These are phyloP conservation scores for Drosophila kuntzei DNA, from an alignment of 2,888 invertebrate genomes.

Conservation along the genomic window DNA sequence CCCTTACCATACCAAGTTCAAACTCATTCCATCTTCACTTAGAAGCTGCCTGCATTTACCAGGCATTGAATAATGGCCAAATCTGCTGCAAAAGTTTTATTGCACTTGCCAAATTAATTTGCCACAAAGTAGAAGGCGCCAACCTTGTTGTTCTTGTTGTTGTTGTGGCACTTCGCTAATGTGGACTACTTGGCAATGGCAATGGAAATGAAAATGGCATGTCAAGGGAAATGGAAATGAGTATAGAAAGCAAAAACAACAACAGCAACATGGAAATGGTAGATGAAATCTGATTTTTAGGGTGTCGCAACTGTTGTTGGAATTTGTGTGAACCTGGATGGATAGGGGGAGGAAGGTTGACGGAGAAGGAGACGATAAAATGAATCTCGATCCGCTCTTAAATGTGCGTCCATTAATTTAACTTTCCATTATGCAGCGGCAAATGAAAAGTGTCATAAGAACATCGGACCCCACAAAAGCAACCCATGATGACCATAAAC, in stretches of 20 bases:
- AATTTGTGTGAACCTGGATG: neutral
- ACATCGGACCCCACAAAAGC: constrained; percentile 25
- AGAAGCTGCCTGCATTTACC: constrained; percentile 49
- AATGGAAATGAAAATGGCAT: constrained; percentile 42
- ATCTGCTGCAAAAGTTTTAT: constrained; percentile 78
- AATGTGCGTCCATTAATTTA: constrained; percentile 78
- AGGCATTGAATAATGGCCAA: constrained; percentile 72
- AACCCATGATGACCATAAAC: constrained; percentile 57
- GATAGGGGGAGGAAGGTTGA: neutral
- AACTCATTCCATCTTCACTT: neutral
- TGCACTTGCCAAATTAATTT: constrained; percentile 79
- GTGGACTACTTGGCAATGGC: constrained; percentile 55
- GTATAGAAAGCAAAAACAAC: constrained; percentile 30
- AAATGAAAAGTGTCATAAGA: constrained; percentile 76
- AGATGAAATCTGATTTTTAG: constrained; percentile 24
- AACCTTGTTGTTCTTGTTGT: constrained; percentile 32
- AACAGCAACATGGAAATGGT: constrained; percentile 31
- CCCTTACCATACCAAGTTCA: neutral
- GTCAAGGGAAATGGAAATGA: constrained; percentile 48
- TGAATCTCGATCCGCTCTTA: constrained; percentile 51
- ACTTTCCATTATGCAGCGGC: constrained; percentile 73
- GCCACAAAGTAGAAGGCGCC: constrained; percentile 60
- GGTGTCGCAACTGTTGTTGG: constrained; percentile 11
- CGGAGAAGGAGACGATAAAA: constrained; percentile 3
- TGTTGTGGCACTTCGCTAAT: constrained; percentile 51